Evolutionary conservation across 2,888 invertebrate species (phyloP), one percentile per base, ranked within the genome.

Genomic region (Parnassius smintheus): DNA sequence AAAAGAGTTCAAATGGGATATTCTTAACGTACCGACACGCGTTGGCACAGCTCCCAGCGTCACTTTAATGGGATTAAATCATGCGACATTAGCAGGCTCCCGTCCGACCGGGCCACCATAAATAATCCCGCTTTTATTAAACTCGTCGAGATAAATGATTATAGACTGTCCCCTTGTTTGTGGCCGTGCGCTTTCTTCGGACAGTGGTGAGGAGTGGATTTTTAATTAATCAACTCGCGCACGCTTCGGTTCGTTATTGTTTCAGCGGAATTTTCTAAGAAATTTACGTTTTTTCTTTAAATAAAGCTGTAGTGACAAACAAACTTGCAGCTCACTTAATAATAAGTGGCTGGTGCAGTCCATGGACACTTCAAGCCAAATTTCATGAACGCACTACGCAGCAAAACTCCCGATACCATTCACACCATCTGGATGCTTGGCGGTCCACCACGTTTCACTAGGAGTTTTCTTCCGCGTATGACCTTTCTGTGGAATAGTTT

Each of bases 51-150:
- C 82, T 87, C 88, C 90, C 89, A 80, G 82, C 13, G 44, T 25
- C 59, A 52, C 45, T 84, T 82, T 86, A 87, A 89, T 88, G 86
- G 85, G 88, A 89, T 89, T 88, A 87, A 86, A 91, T 88, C 91
- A 91, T 90, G 88, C 87, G 85, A 91, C 90, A 88, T 88, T 90
- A 88, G 71, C 73, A 74, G 64, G 59, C 70, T 66, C 72, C 74
- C 80, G 73, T 45, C 80, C 49, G 49, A n/a, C 49, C 13, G 49
- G 49, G 13, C 49, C 81, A 82, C 85, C 82, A 85, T 91, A 88
- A 90, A 91, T 91, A 91, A 91, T 88, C 85, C 88, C 83, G 86
- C 91, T 91, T 92, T 92, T 92, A 92, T 91, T 90, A 91, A 91
- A 92, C 88, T 86, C 81, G 87, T 86, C 81, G 87, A 90, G 90